A percentile compares a stretch with the other conserved stretches of the same genome.
phyloP scores from a whole-genome alignment of 2,888 invertebrate species.

The Eurois occulta region DNA sequence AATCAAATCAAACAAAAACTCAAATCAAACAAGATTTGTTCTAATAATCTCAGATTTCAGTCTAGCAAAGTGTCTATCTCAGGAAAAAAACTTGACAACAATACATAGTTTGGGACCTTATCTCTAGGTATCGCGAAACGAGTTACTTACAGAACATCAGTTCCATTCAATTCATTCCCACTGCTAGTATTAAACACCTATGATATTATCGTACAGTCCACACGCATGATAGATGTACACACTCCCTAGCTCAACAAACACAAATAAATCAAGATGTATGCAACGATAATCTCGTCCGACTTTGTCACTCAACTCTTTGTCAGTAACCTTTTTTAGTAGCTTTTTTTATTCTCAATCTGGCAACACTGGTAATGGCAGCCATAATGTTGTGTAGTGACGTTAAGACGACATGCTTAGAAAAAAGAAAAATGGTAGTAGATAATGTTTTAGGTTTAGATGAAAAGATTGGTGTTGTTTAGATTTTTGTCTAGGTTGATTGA shows the following conservation, averaged over 20 bases:
- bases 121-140: slow-evolving; percentile 64
- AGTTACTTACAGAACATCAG: slow-evolving; percentile 55
- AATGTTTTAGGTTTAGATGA: slow-evolving; percentile 52
- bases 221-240: slow-evolving; percentile 81
- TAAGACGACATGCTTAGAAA: slow-evolving; percentile 77
- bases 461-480: slow-evolving; percentile 45
- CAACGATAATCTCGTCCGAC: slow-evolving; percentile 79
- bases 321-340: slow-evolving; percentile 68
- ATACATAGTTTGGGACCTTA: slow-evolving; percentile 53
- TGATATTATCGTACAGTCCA: slow-evolving; percentile 73
- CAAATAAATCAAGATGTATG: slow-evolving; percentile 82
- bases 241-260: slow-evolving; percentile 78
- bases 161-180: slow-evolving; percentile 66
- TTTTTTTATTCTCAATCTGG: slow-evolving; percentile 73
- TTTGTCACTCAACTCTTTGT: slow-evolving; percentile 83
- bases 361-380: slow-evolving; percentile 78
- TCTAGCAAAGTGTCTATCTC: slow-evolving; percentile 14
- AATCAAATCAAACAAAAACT: slow-evolving; percentile 9
- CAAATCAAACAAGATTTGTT: background rate
- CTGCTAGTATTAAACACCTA: slow-evolving; percentile 71
- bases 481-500: slow-evolving; percentile 56
- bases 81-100: slow-evolving; percentile 51
- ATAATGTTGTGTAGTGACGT: slow-evolving; percentile 74
- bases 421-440: slow-evolving; percentile 35
- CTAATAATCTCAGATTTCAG: slow-evolving; percentile 21